Evolutionary conservation across 2,113 vertebrate genomes (phyloP), one percentile per base, ranked within the genome.

Genomic region (Engraulis encrasicolus): DNA sequence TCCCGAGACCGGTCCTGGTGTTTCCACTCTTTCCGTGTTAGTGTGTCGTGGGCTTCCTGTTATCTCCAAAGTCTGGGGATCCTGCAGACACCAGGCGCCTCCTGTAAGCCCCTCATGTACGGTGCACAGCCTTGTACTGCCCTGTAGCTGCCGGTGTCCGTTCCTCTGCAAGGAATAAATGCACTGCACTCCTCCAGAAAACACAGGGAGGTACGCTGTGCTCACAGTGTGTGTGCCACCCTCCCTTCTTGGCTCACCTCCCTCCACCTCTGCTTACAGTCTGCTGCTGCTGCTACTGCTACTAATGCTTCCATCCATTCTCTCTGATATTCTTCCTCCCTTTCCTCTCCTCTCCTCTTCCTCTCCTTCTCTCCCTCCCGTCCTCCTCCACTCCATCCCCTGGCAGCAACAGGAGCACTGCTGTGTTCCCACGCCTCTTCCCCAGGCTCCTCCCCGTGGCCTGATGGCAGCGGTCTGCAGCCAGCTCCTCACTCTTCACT

Each of bases 241-340:
- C 50, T 81, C 37, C 52, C 66, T 17, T 15, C 23, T 81, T 82
- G 20, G 82, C 74, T 91, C 84, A 86, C 89, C 85, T 90, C 84
- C 86, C 88, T 90, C 85, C 88, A 89, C 61, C 86, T 87, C 58
- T 31, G 23, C 54, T 58, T 58, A 40, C 80, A 88, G 84, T 89
- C 83, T 84, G 49, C 74, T 83, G 86, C 88, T n/a, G n/a, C n/a
- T n/a, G n/a, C n/a, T n/a, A n/a, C n/a, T n/a, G n/a, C n/a, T 81
- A 86, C 85, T 85, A 86, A 88, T 90, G 82, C 85, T 85, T 82
- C 83, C 80, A n/a, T 89, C 81, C 89, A 88, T 90, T 90, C 87
- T 84, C 81, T 89, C 84, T n/a, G 52, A 87, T 89, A 86, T 82
- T 85, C 83, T 89, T 87, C 85, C 82, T 31, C 86, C 86, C 85